Evolutionary conservation across 92 coral and sea anemone genomes (phyloP), one percentile per base, ranked within the genome.

Genomic region (Epizoanthus fatuus): DNA sequence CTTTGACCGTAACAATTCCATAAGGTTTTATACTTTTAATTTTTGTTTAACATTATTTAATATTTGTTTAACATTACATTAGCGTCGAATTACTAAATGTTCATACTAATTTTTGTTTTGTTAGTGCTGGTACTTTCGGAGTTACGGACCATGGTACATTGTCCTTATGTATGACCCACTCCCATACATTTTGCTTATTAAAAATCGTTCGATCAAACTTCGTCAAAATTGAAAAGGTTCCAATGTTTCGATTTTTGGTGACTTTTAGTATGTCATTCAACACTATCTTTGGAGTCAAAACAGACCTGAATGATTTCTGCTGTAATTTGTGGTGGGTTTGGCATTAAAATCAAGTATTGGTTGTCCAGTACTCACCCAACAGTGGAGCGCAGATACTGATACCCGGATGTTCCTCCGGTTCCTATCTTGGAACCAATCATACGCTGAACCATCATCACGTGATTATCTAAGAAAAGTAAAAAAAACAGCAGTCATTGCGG

Each of bases 381-480:
- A 11, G 99, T 97, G 40, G 98, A 89, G 15, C 96, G 81, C 49
- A 97, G 98, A 59, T 97, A 97, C 75, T 95, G 97, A 82, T 97
- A 97, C 39, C 99, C 99, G 75, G 99, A 93, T 47, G 96, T 68
- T 19, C 99, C 99, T 10, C 99, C 99, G 39, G 99, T 97, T 7
- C 99, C 99, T 45, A 82, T n/a, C 78, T 95, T 97, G 29, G 91
- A 44, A 38, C 99, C 99, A 80, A 97, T 95, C 90, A 90, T 97
- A 20, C 99, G 96, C 69, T 97, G 99, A n/a, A 91, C 99, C 88
- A 97, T 88, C 88, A 91, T 87, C 83, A 95, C 84, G 82, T 97
- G 99, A 78, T 95, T 97, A 74, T 95, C 99, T 97, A 80, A 55
- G 63, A 68, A 75, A 56, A 20, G 5, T 8, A 59, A 45, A 76